Evolutionary conservation across 2,888 invertebrate species (phyloP).

Genomic region (Macrophya annulata): DNA sequence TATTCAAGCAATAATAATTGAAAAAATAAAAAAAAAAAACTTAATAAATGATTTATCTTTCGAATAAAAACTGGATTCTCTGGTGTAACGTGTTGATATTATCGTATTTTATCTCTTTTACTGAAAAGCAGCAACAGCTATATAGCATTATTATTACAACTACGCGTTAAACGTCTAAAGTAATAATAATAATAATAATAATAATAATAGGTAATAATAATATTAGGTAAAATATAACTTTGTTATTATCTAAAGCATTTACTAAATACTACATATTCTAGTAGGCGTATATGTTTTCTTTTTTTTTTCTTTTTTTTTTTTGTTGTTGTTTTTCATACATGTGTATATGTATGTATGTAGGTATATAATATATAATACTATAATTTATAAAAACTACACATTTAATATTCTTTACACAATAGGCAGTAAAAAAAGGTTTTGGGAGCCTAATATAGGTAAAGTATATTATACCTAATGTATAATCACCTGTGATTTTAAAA

Average conservation of each 20-base stretch:
- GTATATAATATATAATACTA: neutral
- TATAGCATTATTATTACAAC: neutral
- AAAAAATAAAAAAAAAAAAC: neutral
- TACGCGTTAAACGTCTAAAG: neutral
- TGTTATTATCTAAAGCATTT: neutral
- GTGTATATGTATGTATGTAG: neutral
- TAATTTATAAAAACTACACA: conserved; percentile 4
- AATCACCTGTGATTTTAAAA: neutral
- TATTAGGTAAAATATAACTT: neutral
- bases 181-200: neutral
- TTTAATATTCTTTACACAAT: neutral
- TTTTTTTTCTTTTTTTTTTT: neutral
- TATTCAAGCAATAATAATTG: too few species aligned
- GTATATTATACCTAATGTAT: too few species aligned
- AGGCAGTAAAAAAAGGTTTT: conserved; percentile 10
- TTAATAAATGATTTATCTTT: neutral
- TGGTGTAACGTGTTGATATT: neutral
- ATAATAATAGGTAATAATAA: too few species aligned
- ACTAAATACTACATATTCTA: neutral
- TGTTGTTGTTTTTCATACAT: neutral
- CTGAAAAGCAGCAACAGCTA: neutral
- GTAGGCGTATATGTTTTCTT: neutral
- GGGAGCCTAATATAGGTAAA: neutral
- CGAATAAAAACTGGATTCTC: neutral
- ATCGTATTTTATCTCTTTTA: neutral